Percentiles rank a stretch among this genome's conserved stretches.
phyloP scores from a whole-genome alignment of 2,113 vertebrate genomes.

The Ceyx cyanopectus region DNA sequence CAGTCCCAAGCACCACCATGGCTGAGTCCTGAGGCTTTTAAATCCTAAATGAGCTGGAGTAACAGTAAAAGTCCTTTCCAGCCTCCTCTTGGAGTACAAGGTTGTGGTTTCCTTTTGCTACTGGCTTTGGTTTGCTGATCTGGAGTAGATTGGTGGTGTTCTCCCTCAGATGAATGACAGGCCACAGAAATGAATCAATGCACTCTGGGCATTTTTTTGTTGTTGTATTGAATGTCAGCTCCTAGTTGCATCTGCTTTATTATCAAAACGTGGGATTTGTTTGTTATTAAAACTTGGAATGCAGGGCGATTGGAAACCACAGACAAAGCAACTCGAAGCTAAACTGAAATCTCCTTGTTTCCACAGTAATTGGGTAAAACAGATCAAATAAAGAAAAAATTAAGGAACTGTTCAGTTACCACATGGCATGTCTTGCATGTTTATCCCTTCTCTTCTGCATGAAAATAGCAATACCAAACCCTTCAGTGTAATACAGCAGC shows the following conservation, averaged over 20 bases:
- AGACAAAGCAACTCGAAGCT: neutral
- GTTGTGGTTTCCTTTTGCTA: neutral
- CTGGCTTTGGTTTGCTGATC: neutral
- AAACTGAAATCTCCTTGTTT: neutral
- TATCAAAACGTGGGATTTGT: neutral
- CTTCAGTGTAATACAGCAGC: neutral
- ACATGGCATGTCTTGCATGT: neutral
- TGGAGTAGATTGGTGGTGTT: neutral
- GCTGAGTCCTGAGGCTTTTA: neutral
- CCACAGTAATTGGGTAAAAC: neutral
- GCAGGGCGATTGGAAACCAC: rapidly evolving
- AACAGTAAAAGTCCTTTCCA: neutral
- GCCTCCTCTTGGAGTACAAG: neutral
- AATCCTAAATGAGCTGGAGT: neutral
- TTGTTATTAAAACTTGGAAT: neutral
- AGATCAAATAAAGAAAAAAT: neutral
- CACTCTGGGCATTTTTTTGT: neutral
- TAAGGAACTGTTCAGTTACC: neutral
- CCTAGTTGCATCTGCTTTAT: neutral
- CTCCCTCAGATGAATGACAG: neutral
- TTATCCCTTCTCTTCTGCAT: neutral
- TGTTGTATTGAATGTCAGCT: neutral
- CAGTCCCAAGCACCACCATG: neutral
- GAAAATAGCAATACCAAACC: neutral
- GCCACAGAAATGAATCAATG: neutral